Evolutionary conservation across 1,140 invertebrate genomes (phyloP).

Genomic region (Pomacea maculata): DNA sequence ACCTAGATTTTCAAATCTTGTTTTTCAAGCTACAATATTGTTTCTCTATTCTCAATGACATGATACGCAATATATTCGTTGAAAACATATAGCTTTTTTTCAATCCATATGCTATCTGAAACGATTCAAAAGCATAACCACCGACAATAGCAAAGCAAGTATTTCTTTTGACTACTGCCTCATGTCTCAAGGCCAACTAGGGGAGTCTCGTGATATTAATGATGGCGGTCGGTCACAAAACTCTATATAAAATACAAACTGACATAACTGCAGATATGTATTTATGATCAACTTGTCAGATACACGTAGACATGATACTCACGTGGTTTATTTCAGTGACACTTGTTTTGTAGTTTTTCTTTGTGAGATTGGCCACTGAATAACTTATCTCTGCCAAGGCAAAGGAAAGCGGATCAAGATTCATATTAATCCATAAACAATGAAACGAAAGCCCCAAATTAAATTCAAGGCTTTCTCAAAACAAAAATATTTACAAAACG

Average conservation of each 20-base stretch:
- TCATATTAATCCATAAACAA: slow-evolving; percentile 92
- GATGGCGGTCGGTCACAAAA: neutral
- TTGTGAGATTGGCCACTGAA: slow-evolving; percentile 93
- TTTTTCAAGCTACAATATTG: too few species aligned
- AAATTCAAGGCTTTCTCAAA: slow-evolving; percentile 66
- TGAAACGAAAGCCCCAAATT: slow-evolving; percentile 67
- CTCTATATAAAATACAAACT: neutral
- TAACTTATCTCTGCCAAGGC: slow-evolving; percentile 97
- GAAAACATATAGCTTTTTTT: too few species aligned
- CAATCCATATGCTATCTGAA: too few species aligned
- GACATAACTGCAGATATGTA: neutral
- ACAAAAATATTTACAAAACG: slow-evolving; percentile 45
- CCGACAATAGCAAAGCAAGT: too few species aligned
- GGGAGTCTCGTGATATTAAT: neutral
- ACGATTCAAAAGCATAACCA: too few species aligned
- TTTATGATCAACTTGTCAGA: neutral
- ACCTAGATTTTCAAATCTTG: too few species aligned
- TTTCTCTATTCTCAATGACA: too few species aligned
- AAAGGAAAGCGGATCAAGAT: slow-evolving; percentile 97
- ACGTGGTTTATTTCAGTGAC: slow-evolving; percentile 83
- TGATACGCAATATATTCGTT: too few species aligned
- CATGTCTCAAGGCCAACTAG: neutral
- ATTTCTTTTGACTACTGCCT: too few species aligned
- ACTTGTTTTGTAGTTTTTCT: slow-evolving; percentile 92
- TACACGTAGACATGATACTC: slow-evolving; percentile 53